These are phyloP conservation scores for Xiphophorus couchianus DNA, from an alignment of 2,113 vertebrate genomes.

Conservation along the genomic window DNA sequence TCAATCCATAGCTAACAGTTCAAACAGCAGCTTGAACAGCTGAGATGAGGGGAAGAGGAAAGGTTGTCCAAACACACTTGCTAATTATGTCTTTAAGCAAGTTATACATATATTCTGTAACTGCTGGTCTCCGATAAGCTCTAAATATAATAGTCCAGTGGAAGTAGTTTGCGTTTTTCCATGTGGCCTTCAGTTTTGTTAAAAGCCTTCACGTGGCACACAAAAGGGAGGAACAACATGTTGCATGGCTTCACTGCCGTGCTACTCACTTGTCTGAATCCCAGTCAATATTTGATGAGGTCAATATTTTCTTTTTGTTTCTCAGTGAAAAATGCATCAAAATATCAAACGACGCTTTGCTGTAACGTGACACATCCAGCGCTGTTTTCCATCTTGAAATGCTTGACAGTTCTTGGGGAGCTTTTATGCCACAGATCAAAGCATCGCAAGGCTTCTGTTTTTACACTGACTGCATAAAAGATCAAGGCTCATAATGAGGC, in stretches of 20 bases:
- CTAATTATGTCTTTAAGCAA: background rate
- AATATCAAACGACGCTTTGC: slow-evolving; percentile 65
- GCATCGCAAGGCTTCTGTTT: slow-evolving; percentile 58
- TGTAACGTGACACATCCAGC: slow-evolving; percentile 27
- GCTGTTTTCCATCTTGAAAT: slow-evolving; percentile 54
- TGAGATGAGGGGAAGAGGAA: slow-evolving; percentile 14
- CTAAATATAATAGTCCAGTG: background rate
- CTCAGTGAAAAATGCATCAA: slow-evolving; percentile 55
- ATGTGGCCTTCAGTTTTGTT: background rate
- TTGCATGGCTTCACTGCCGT: slow-evolving; percentile 4
- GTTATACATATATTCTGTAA: background rate
- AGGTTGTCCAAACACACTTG: background rate
- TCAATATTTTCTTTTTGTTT: slow-evolving; percentile 63
- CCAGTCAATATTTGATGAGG: slow-evolving; percentile 51
- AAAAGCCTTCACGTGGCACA: background rate
- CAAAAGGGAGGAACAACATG: slow-evolving; percentile 7
- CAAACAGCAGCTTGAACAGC: slow-evolving; percentile 45
- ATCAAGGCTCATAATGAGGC: slow-evolving; percentile 73
- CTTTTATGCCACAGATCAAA: slow-evolving; percentile 70
- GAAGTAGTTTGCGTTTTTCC: background rate
- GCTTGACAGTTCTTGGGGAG: slow-evolving; percentile 55
- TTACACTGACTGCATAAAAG: slow-evolving; percentile 69
- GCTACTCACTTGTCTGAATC: background rate
- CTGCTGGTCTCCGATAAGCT: background rate
- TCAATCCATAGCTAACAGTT: slow-evolving; percentile 52